Conservation (phyloP, 2,113 vertebrate genomes). For the Centropristis striata region DNA sequence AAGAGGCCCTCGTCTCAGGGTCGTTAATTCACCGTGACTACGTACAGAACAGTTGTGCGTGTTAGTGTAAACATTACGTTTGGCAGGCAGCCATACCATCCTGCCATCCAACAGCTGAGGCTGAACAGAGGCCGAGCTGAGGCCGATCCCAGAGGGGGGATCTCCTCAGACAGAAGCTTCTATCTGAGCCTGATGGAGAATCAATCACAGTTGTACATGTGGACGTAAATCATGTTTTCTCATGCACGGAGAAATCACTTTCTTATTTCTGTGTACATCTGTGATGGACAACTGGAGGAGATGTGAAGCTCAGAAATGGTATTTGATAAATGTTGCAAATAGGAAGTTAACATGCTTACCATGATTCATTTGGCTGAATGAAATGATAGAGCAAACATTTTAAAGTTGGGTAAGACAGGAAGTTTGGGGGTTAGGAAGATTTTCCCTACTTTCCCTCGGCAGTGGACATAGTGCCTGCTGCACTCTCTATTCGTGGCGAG, state of each 20-base stretch:
- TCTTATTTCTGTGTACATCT: neutral
- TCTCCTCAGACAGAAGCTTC: conserved; percentile 27
- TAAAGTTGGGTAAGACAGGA: neutral
- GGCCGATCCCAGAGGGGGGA: conserved; percentile 32
- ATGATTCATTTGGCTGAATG: neutral
- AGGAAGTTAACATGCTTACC: neutral
- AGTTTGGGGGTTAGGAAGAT: neutral
- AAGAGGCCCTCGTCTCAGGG: conserved; percentile 36
- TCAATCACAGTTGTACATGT: conserved; percentile 32
- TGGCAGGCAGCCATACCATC: conserved; percentile 66
- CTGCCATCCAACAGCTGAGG: conserved; percentile 74
- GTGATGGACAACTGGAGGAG: neutral
- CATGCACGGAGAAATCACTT: conserved; percentile 9
- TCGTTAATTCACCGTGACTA: conserved; percentile 58
- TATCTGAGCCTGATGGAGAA: conserved; percentile 53
- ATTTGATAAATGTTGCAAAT: neutral
- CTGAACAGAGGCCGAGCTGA: conserved; percentile 53
- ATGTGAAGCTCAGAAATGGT: neutral
- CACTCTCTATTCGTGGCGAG: too few relatives aligned
- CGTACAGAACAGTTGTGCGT: conserved; percentile 70
- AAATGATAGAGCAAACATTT: neutral
- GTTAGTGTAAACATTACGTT: conserved; percentile 76
- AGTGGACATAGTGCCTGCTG: too few relatives aligned
- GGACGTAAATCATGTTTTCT: conserved; percentile 25
- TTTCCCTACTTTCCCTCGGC: too few relatives aligned